Evolutionary conservation across 1,140 invertebrate species (phyloP).

Genomic region (Philopotamus ludificatus): DNA sequence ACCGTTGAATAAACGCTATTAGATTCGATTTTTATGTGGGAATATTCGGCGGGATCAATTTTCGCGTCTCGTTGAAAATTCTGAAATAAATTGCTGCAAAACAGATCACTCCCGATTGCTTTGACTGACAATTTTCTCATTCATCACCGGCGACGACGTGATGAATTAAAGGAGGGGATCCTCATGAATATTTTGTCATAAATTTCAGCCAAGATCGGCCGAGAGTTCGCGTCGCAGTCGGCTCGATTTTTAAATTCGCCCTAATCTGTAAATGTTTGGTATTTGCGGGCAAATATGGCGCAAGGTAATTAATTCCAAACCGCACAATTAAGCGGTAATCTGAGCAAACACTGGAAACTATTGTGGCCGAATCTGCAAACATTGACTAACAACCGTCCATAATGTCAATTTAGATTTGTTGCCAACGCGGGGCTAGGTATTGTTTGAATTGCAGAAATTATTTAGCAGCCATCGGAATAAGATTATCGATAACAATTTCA

Average conservation of each 20-base stretch:
- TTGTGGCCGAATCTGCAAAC: background rate
- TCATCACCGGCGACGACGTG: background rate
- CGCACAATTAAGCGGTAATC: conserved; percentile 17
- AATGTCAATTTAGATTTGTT: no score
- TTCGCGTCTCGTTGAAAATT: background rate
- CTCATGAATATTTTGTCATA: no score
- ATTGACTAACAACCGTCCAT: background rate
- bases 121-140: no score
- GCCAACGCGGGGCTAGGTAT: no score
- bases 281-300: background rate
- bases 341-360: conserved; percentile 10
- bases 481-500: no score
- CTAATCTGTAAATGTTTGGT: background rate
- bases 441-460: no score
- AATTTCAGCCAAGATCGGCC: background rate
- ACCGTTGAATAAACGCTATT: background rate
- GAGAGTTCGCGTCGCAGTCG: background rate
- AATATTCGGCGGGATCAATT: background rate
- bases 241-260: background rate
- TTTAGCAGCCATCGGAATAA: no score
- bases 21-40: background rate
- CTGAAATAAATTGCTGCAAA: background rate
- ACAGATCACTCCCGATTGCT: no score
- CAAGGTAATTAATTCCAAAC: conserved; percentile 15
- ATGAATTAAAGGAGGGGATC: no score